Conservation (phyloP, 2,797 vertebrate genomes). For the Dermochelys coriacea region DNA sequence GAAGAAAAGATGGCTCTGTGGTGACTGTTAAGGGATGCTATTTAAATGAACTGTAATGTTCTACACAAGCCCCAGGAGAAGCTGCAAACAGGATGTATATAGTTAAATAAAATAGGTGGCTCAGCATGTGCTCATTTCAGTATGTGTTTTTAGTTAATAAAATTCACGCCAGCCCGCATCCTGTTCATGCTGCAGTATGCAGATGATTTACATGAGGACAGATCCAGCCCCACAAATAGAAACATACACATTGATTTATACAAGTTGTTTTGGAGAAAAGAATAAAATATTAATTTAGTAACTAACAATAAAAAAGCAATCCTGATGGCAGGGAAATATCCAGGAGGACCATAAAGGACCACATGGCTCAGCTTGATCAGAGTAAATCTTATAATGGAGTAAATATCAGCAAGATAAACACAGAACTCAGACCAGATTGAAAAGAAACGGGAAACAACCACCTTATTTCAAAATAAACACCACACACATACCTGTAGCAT, state of each 20-base stretch:
- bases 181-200: not conserved
- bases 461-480: not conserved
- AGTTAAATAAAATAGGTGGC: conserved; percentile 50
- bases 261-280: not conserved
- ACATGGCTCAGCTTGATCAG: not conserved
- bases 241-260: not conserved
- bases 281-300: not conserved
- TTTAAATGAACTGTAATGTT: conserved; percentile 66
- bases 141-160: conserved; percentile 58
- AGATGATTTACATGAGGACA: conserved; percentile 39
- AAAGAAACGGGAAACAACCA: not conserved
- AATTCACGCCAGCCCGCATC: conserved; percentile 49
- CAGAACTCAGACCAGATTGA: not conserved
- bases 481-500: not conserved
- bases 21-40: conserved; percentile 59
- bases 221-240: conserved; percentile 16
- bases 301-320: not conserved
- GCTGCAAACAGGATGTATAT: not conserved
- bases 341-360: not conserved
- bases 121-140: conserved; percentile 55
- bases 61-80: conserved; percentile 62
- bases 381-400: accelerated
- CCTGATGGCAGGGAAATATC: not conserved
- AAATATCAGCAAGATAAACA: not conserved
- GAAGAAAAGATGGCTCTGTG: conserved; percentile 47